Base-by-base conservation (phyloP, 1,140 invertebrate genomes). In the Lutraria rhynchaena region DNA sequence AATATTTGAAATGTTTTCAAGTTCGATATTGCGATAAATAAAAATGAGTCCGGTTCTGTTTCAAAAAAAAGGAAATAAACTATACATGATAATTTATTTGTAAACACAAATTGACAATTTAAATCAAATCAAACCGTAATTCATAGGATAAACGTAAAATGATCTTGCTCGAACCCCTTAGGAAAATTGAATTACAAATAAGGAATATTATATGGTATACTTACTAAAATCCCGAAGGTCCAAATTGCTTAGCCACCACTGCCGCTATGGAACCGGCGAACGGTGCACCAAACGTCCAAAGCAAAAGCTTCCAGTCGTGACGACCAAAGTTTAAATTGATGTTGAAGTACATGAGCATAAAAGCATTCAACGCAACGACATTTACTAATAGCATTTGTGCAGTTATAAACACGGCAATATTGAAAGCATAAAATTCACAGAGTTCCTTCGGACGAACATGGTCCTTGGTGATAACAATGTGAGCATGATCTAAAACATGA, bases 211-310 rank as follows among this genome's bases (percentile, higher is more conserved):
- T 3, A 46, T 29, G 13, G n/a, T 11, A 60, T 15, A 85, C 74
- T 78, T 80, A 85, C 83, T 74, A 85, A 73, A 80, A 57, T 57
- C 83, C 83, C 15, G 71, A 74, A 9, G 83, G 78, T 74, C 83
- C 83, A 22, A 82, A 44, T 27, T 82, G 69, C 37, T 49, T 61
- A 1, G 57, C 17, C 9, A 53, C 46, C 4, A 51, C 80, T 7
- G 74, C 83, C 41, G 73, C 74, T 24, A 58, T 53, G 46, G 73
- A 69, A 17, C 75, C 69, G 49, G 69, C 3, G 41, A 77, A 55
- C 29, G 83, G 83, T 13, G 57, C 67, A 15, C 74, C 83, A 27
- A 82, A 85, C 5, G 74, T 85, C 37, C 76, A 85, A 0, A 60
- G 29, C 17, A 85, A 35, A 7, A 85, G 69, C 31, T 49, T 70